These are phyloP conservation scores for Lasiurus borealis DNA, from an alignment of 2,113 vertebrate genomes.

Conservation along the genomic window DNA sequence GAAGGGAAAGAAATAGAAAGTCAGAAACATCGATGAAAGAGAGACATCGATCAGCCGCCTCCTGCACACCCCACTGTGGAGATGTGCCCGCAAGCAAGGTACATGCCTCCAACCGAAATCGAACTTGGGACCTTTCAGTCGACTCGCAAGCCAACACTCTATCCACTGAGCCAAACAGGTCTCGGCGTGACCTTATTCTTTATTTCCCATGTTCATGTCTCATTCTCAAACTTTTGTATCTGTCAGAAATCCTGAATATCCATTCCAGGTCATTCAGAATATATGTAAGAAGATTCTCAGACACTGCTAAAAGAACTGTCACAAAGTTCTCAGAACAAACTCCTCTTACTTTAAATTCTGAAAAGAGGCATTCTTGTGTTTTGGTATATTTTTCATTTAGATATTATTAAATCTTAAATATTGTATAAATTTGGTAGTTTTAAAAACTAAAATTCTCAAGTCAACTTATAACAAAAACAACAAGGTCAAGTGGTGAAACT, in stretches of 20 bases:
- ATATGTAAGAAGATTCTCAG: background rate
- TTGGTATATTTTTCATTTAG: constrained; percentile 53
- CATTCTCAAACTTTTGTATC: background rate
- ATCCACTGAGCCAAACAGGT: no score
- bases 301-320: constrained; percentile 8
- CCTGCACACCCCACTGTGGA: no score
- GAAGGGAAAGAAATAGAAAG: no score
- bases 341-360: constrained; percentile 35
- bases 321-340: constrained; percentile 27
- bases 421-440: constrained; percentile 45
- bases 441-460: constrained; percentile 42
- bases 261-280: background rate
- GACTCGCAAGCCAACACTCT: no score
- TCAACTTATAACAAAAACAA: constrained; percentile 10
- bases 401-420: constrained; percentile 58
- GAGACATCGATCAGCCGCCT: no score
- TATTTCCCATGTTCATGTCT: background rate
- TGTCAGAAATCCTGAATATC: background rate
- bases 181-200: background rate
- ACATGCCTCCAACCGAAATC: no score
- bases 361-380: constrained; percentile 42
- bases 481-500: constrained; percentile 6
- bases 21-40: no score
- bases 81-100: no score
- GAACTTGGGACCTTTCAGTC: no score